phyloP scores from a whole-genome alignment of 2,113 vertebrate species.

The Lucifuga dentata region DNA sequence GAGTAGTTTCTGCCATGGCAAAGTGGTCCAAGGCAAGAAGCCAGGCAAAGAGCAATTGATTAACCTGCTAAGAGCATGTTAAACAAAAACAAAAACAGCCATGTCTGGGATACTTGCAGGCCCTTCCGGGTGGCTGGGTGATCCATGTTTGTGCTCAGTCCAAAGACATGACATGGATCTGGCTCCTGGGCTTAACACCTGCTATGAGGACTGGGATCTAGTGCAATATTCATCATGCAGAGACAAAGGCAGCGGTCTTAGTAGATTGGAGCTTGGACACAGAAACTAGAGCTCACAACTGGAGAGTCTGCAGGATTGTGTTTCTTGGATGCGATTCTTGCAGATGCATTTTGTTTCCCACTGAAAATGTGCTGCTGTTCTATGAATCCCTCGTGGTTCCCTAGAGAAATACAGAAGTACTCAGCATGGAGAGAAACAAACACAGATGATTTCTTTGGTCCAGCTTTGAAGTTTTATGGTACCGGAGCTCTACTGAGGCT shows the following conservation, averaged over 20 bases:
- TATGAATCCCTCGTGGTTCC: slow-evolving; percentile 47
- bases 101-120: no score
- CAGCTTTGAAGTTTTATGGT: slow-evolving; percentile 77
- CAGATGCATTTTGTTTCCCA: slow-evolving; percentile 58
- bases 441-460: slow-evolving; percentile 68
- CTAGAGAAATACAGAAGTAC: slow-evolving; percentile 46
- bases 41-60: not conserved
- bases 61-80: slow-evolving; percentile 5
- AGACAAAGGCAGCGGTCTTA: no score
- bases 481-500: slow-evolving; percentile 36
- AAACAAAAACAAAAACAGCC: not conserved
- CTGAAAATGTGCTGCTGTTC: slow-evolving; percentile 62
- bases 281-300: no score
- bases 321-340: slow-evolving; percentile 43
- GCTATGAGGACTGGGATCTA: no score
- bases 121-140: no score
- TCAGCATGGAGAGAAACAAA: slow-evolving; percentile 54
- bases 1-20: slow-evolving; percentile 27
- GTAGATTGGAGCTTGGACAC: no score
- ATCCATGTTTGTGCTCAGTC: no score
- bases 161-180: no score
- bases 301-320: no score
- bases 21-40: slow-evolving; percentile 44
- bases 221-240: no score
- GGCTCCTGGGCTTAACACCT: no score